Evolutionary conservation across 2,797 vertebrate genomes (phyloP), one percentile per base, ranked within the genome.

Genomic region (Thripadectes ignobilis): DNA sequence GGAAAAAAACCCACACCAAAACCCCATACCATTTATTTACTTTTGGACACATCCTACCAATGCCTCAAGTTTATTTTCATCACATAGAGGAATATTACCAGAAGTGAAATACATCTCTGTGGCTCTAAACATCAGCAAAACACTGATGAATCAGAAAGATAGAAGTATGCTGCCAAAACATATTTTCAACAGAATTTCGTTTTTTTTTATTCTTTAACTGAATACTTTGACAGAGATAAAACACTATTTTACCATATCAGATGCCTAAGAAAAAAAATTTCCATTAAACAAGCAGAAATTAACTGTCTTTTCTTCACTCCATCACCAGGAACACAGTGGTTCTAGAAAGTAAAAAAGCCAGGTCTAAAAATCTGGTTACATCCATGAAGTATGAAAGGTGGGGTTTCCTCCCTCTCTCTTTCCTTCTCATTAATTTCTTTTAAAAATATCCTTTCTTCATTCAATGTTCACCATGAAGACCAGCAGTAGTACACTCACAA

Each of bases 41-140:
- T 87, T 59, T 43, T 78, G n/a, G 11, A 69, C 12, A 66, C 65
- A 61, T 57, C 26, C 62, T 75, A 36, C 75, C 78, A 49, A 72
- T 49, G 41, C 14, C 69, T 89, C 69, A 73, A 43, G 45, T 76
- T 91, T 38, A 20, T 88, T 79, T 93, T 91, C 68, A 63, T n/a
- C 10, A 83, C 82, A 84, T 92, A 69, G 24, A 85, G 22, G 30
- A 93, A 39, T 32, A 84, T 49, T 63, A 38, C 59, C 36, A 61
- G 29, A 84, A 72, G 14, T 49, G 22, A 94, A 93, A 75, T 88
- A 71, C 54, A 27, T 63, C 46, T 89, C 88, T 84, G 65, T 87
- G 76, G 55, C 41, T 92, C 46, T 75, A 69, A 93, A 80, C 38
- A 85, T 88, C 57, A 91, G 83, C 45, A 90, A 92, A 96, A 94